These are phyloP conservation scores for Cyclopterus lumpus DNA, from an alignment of 2,797 vertebrate genomes.

Conservation along the genomic window DNA sequence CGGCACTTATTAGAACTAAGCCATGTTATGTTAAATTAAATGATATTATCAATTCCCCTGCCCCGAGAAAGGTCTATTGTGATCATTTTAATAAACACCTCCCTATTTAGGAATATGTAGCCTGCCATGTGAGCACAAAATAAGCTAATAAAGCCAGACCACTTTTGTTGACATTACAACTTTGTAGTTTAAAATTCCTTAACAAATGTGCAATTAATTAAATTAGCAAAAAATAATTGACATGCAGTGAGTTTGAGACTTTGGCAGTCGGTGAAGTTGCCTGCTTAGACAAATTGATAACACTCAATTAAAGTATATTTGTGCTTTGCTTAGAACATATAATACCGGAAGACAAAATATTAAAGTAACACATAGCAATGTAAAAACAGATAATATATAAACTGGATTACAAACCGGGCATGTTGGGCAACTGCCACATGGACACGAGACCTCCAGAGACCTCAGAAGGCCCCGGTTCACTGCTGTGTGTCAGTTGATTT, in stretches of 20 bases:
- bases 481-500: background rate
- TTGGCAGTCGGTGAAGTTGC: background rate
- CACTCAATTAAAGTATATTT: background rate
- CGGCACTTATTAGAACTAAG: background rate
- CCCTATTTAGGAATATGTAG: background rate
- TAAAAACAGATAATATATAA: background rate
- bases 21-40: background rate
- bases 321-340: background rate
- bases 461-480: background rate
- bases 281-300: background rate
- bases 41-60: background rate
- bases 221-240: background rate
- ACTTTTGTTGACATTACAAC: background rate
- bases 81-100: background rate
- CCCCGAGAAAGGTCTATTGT: background rate
- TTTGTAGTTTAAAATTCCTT: background rate
- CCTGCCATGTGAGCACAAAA: background rate
- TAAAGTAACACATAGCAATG: background rate
- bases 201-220: background rate
- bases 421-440: background rate
- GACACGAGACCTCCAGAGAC: background rate
- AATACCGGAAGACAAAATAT: background rate
- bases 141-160: background rate
- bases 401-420: background rate
- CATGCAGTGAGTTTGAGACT: background rate